These are phyloP conservation scores for Hofmannophila pseudospretella DNA, from an alignment of 2,888 invertebrate genomes.

Conservation along the genomic window DNA sequence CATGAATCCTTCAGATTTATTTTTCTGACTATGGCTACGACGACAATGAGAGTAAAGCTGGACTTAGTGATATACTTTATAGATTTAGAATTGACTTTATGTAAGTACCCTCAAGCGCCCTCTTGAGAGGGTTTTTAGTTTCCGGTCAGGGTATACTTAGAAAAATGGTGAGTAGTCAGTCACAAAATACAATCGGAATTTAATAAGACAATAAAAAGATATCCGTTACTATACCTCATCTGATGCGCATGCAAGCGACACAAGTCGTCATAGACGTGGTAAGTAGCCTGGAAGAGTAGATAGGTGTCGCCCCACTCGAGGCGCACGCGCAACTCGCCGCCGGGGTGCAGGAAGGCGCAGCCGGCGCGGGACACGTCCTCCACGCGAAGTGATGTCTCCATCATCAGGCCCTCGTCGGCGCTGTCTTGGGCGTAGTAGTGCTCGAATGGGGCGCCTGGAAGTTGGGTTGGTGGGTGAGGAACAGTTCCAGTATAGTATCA, in stretches of 20 bases:
- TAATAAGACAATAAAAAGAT: not conserved
- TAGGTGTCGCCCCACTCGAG: conserved; percentile 91
- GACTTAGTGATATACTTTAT: no score
- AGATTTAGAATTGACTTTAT: no score
- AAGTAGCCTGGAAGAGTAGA: conserved; percentile 87
- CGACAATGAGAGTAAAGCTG: no score
- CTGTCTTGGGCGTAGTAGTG: conserved; percentile 89
- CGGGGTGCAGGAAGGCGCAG: conserved; percentile 83
- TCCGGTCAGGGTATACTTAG: no score
- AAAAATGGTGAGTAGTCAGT: no score
- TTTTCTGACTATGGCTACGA: no score
- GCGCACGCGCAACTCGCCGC: conserved; percentile 85
- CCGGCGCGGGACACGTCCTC: conserved; percentile 83
- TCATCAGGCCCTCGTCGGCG: conserved; percentile 87
- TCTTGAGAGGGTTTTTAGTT: no score
- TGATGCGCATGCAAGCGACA: conserved; percentile 88
- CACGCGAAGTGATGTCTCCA: conserved; percentile 87
- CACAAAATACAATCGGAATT: no score
- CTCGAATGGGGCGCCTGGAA: conserved; percentile 60
- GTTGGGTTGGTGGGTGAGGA: no score
- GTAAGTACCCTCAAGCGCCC: no score
- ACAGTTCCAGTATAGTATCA: no score
- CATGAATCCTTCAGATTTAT: no score
- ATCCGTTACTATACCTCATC: conserved; percentile 81
- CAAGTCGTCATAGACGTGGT: conserved; percentile 90